A percentile compares a stretch with the other conserved stretches of the same genome.
phyloP scores from a whole-genome alignment of 1,140 invertebrate species.

The Pseudomyrmex gracilis region DNA sequence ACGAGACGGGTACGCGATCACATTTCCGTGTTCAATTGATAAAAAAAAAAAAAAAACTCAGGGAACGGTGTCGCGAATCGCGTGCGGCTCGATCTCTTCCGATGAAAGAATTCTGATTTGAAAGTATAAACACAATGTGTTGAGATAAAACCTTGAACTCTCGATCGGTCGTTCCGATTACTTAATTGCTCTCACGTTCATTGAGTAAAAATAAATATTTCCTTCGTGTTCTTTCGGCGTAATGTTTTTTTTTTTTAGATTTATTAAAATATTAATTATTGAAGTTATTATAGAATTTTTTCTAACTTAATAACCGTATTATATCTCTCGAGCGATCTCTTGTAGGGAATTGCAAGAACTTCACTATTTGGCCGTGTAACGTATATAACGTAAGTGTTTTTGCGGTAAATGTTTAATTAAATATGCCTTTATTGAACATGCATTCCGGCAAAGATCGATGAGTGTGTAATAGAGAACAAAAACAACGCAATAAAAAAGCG shows the following conservation, averaged over 20 bases:
- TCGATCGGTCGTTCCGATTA: too few species aligned
- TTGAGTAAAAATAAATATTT: too few species aligned
- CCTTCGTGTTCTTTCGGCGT: too few species aligned
- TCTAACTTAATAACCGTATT: not conserved
- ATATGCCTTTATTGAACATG: conserved; percentile 7
- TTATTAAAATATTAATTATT: too few species aligned
- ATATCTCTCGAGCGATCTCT: not conserved
- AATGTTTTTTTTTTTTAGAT: too few species aligned
- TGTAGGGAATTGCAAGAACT: not conserved
- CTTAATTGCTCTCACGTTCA: too few species aligned
- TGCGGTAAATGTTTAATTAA: conserved; percentile 27
- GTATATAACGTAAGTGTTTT: conserved; percentile 7
- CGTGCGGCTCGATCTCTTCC: not conserved
- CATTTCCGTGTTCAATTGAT: conserved; percentile 24
- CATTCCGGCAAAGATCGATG: not conserved
- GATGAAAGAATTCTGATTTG: not conserved
- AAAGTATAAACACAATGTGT: not conserved
- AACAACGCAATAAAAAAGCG: not conserved
- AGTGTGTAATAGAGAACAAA: conserved; percentile 11
- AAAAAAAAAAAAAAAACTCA: conserved; percentile 14
- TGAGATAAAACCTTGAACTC: not conserved
- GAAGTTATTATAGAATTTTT: not conserved
- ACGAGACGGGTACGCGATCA: not conserved
- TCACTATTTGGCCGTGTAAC: not conserved
- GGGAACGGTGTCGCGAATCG: not conserved